A percentile compares a stretch with the other conserved stretches of the same genome.
Evolutionary conservation across 2,888 invertebrate genomes (phyloP).

Genomic region (Parnassius smintheus): DNA sequence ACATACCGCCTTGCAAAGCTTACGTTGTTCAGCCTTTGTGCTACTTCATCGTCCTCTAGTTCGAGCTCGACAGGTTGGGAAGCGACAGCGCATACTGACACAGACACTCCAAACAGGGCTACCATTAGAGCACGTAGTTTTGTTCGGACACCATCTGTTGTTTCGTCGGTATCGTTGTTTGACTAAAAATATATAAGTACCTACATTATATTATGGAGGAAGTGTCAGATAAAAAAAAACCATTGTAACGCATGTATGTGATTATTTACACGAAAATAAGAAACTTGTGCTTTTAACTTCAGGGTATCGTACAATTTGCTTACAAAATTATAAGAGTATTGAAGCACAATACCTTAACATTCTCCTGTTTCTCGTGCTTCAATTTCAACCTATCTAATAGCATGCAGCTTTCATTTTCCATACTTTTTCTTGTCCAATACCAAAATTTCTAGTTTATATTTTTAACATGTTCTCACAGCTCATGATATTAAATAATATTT

Average conservation of each 20-base stretch:
- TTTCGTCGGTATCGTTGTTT: conserved; percentile 33
- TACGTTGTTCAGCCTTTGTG: conserved; percentile 67
- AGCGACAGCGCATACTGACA: conserved; percentile 71
- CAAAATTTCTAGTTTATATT: conserved; percentile 13
- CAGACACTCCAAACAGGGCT: conserved; percentile 67
- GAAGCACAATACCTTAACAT: conserved; percentile 1
- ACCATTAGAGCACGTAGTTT: conserved; percentile 64
- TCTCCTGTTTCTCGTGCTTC: conserved; percentile 12
- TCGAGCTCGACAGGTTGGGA: conserved; percentile 72
- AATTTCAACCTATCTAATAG: conserved; percentile 19
- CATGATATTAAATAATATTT: conserved; percentile 3
- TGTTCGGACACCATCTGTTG: conserved; percentile 49
- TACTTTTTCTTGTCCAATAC: conserved; percentile 9
- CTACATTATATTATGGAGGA: no score
- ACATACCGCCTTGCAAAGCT: conserved; percentile 67
- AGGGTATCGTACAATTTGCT: no score
- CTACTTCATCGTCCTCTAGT: conserved; percentile 67
- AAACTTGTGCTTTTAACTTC: no score
- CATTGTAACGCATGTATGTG: no score
- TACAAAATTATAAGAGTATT: no score
- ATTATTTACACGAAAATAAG: no score
- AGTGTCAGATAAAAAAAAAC: no score
- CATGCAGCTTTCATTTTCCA: conserved; percentile 34
- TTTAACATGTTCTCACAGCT: no score
- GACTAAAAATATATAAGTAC: conserved; percentile 3